These are phyloP conservation scores for Nomia melanderi DNA, from an alignment of 1,140 invertebrate species.

Conservation along the genomic window DNA sequence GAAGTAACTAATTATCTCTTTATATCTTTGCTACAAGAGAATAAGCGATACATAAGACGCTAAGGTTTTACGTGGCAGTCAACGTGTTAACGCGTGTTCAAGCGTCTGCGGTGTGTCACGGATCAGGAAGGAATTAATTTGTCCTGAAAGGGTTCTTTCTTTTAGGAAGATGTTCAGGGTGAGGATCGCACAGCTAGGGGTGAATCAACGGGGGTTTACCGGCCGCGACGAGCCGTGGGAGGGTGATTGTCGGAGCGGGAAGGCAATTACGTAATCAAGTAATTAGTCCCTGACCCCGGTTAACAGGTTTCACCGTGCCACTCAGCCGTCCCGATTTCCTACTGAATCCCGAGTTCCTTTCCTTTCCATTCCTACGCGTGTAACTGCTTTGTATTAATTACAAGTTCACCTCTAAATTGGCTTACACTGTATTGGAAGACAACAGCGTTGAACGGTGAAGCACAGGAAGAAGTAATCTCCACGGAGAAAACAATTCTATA, in stretches of 20 bases:
- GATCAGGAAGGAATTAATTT: slow-evolving; percentile 44
- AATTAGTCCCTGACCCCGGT: slow-evolving; percentile 78
- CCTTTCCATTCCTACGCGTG: background rate
- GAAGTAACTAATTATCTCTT: too few relatives aligned
- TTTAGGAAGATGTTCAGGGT: slow-evolving; percentile 56
- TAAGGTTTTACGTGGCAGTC: background rate
- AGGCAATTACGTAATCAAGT: slow-evolving; percentile 79
- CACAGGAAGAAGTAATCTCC: too few relatives aligned
- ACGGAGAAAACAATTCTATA: too few relatives aligned
- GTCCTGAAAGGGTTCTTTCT: slow-evolving; percentile 55
- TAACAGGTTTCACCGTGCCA: slow-evolving; percentile 69
- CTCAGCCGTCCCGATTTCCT: slow-evolving; percentile 60
- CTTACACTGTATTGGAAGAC: too few relatives aligned
- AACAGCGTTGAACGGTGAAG: too few relatives aligned
- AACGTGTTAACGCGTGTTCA: background rate
- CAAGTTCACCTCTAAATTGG: too few relatives aligned
- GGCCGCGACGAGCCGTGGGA: slow-evolving; percentile 61
- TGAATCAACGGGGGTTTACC: slow-evolving; percentile 70
- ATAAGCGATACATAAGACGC: too few relatives aligned
- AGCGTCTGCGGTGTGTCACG: background rate
- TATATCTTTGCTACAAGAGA: too few relatives aligned
- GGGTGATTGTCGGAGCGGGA: slow-evolving; percentile 67
- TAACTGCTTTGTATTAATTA: background rate
- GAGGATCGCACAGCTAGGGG: slow-evolving; percentile 57
- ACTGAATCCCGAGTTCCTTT: slow-evolving; percentile 34